Base-by-base conservation (phyloP, 2,797 vertebrate species). In the Chaenodraco wilsoni region DNA sequence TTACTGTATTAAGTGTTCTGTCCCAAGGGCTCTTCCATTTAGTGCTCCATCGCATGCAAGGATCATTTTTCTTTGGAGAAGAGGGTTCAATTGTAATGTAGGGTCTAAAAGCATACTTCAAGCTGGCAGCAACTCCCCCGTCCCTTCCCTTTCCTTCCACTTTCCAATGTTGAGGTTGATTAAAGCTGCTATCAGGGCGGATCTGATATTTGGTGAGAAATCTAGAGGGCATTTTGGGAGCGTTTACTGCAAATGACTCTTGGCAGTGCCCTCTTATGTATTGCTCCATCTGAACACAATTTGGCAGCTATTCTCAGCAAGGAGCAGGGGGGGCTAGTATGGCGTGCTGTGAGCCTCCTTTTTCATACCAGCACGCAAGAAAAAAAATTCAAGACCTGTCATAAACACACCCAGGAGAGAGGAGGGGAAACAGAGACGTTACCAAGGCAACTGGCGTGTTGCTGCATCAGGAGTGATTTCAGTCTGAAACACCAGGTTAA, bases 281-380 rank as follows among this genome's bases (percentile, higher is more conserved):
- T 73, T 87, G 67, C 88, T 88, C 89, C 93, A 94, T 93, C 90
- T 94, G 92, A 94, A 92, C 79, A 87, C 88, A 92, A 94, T 94
- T 91, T 94, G 87, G 87, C 84, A 89, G 83, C 69, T 82, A 73
- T 82, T 84, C 83, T 74, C 56, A 41, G 21, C 55, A 54, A 69
- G 62, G 55, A 48, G 41, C 14, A 41, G 52, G 65, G 27, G 21
- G 49, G 19, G 33, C 2, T n/a, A 14, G 55, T 9, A 54, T 76
- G 79, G 84, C 51, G 50, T 85, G 81, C 76, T 68, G 72, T 45
- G 77, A 76, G 77, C 85, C 81, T 84, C 81, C 81, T 88, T 44
- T 58, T 82, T 81, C 80, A 89, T 89, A 87, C 84, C 85, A 84
- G 78, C 83, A 82, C 49, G 74, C 71, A 65, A 73, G 81, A 84